phyloP scores from a whole-genome alignment of 2,888 invertebrate species.

The Hemicrepidius hirtus region DNA sequence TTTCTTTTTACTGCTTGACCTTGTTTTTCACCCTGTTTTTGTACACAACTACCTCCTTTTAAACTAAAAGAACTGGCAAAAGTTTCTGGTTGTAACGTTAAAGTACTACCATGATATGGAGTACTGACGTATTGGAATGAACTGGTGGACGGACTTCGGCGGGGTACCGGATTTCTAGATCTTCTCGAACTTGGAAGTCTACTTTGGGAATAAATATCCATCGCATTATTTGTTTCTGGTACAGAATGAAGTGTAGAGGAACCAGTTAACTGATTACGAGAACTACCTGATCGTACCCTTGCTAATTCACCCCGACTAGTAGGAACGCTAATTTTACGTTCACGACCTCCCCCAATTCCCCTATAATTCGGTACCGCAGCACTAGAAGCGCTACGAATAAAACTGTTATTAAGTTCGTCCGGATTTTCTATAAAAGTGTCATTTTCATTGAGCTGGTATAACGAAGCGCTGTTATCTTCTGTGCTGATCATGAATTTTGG shows the following conservation, averaged over 20 bases:
- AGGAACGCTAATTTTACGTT: constrained; percentile 78
- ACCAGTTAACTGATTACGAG: constrained; percentile 75
- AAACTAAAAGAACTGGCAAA: constrained; percentile 87
- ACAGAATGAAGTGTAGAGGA: constrained; percentile 81
- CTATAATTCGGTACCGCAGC: constrained; percentile 78
- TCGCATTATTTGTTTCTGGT: constrained; percentile 74
- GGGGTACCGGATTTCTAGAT: constrained; percentile 73
- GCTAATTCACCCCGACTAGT: constrained; percentile 70
- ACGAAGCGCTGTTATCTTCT: constrained; percentile 67
- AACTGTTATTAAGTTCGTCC: constrained; percentile 70
- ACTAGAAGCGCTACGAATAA: constrained; percentile 83
- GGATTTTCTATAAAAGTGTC: constrained; percentile 67
- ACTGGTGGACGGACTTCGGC: constrained; percentile 84
- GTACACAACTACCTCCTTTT: constrained; percentile 67
- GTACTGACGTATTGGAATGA: constrained; percentile 91
- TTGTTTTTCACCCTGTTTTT: constrained; percentile 68
- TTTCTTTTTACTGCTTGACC: constrained; percentile 69
- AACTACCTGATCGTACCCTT: constrained; percentile 64
- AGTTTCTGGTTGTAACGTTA: constrained; percentile 85
- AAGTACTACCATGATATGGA: constrained; percentile 88
- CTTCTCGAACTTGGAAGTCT: constrained; percentile 57
- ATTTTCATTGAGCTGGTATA: constrained; percentile 67
- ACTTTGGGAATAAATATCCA: constrained; percentile 65
- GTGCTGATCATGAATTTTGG: constrained; percentile 69
- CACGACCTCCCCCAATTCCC: constrained; percentile 72